A percentile compares a stretch with the other conserved stretches of the same genome.
Evolutionary conservation across 2,888 invertebrate species (phyloP).

Genomic region (Ophion costatus): DNA sequence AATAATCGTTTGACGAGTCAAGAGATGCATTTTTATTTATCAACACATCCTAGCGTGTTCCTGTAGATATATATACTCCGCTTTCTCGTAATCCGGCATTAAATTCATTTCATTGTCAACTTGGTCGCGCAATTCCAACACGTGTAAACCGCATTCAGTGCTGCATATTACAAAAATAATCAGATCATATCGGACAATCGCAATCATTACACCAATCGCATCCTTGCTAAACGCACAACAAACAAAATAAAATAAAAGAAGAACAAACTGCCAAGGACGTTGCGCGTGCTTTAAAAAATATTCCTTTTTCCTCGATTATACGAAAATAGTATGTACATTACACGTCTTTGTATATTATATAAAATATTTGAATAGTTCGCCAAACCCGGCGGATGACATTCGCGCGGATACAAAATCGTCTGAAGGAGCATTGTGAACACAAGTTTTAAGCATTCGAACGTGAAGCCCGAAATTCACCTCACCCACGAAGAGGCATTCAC

Average conservation of each 20-base stretch:
- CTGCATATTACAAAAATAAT: conserved; percentile 55
- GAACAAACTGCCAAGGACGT: conserved; percentile 42
- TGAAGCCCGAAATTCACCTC: conserved; percentile 10
- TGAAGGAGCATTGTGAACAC: conserved; percentile 46
- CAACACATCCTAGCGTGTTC: not conserved
- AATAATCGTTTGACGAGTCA: not conserved
- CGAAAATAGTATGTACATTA: conserved; percentile 50
- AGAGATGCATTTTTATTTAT: not conserved
- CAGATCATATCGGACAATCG: conserved; percentile 51
- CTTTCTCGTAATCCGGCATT: conserved; percentile 58
- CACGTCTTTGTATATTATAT: conserved; percentile 16
- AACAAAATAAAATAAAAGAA: not conserved
- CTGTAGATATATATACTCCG: conserved; percentile 41
- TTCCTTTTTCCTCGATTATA: conserved; percentile 33
- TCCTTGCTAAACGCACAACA: conserved; percentile 31
- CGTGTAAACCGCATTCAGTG: conserved; percentile 60
- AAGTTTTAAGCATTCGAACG: conserved; percentile 30
- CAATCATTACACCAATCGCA: conserved; percentile 45
- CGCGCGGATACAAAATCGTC: conserved; percentile 37
- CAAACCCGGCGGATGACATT: conserved; percentile 44
- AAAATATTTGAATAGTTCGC: conserved; percentile 24
- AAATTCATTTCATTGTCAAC: conserved; percentile 55
- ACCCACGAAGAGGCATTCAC: not conserved
- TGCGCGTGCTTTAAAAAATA: conserved; percentile 43
- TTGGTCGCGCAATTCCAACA: conserved; percentile 62